Evolutionary conservation across 2,888 invertebrate genomes (phyloP).

Genomic region (Lasioglossum malachurum): DNA sequence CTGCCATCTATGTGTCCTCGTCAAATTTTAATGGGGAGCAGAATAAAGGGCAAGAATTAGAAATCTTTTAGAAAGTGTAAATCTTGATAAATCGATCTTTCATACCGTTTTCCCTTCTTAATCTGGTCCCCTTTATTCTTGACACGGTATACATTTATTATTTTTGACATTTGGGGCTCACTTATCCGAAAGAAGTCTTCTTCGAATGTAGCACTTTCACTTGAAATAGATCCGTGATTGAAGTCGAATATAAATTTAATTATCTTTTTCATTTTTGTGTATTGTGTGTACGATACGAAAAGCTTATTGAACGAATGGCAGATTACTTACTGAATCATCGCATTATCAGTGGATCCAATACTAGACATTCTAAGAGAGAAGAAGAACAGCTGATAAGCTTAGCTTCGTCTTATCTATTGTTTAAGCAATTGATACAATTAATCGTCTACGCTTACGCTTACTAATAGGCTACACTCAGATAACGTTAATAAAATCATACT

Average conservation of each 20-base stretch:
- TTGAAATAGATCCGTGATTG: background rate
- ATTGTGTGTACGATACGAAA: background rate
- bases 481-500: no score
- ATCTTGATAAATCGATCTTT: constrained; percentile 79
- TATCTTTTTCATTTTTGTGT: background rate
- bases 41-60: constrained; percentile 76
- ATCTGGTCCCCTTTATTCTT: constrained; percentile 16
- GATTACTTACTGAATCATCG: background rate
- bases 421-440: background rate
- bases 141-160: constrained; percentile 1
- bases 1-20: constrained; percentile 19
- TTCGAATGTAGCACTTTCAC: background rate
- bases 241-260: background rate
- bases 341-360: background rate
- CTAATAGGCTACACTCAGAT: background rate
- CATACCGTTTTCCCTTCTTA: constrained; percentile 14
- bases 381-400: background rate
- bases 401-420: background rate
- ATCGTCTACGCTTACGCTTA: background rate
- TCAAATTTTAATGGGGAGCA: constrained; percentile 69
- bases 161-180: background rate
- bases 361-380: background rate
- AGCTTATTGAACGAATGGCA: background rate
- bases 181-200: background rate
- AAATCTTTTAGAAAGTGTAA: constrained; percentile 79